Conservation (phyloP, 2,113 vertebrate species). For the Callocephalon fimbriatum region DNA sequence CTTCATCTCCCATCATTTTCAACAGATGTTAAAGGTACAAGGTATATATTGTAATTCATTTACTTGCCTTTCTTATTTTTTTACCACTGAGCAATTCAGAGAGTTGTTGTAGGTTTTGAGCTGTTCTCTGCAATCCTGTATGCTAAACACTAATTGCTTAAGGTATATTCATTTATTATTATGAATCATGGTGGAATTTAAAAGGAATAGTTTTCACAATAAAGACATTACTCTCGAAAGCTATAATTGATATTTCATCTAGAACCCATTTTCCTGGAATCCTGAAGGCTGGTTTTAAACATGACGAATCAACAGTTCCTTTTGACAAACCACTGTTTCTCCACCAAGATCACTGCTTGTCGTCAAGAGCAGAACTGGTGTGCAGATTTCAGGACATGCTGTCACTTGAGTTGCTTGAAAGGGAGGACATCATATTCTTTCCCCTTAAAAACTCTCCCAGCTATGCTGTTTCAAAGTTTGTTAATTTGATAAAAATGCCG, state of each 20-base stretch:
- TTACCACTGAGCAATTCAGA: neutral
- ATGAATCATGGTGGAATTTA: neutral
- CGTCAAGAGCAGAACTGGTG: neutral
- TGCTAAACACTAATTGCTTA: neutral
- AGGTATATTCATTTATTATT: neutral
- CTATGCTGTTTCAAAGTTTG: neutral
- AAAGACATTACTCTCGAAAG: neutral
- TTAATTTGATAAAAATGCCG: neutral
- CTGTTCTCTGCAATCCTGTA: neutral
- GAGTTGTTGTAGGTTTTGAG: neutral
- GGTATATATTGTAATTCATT: neutral
- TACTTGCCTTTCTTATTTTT: neutral
- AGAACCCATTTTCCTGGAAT: constrained; percentile 8
- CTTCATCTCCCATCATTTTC: neutral
- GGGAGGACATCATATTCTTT: neutral
- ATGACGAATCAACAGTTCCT: neutral
- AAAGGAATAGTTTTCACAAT: neutral
- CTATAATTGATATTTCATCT: neutral
- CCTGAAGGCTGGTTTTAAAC: neutral
- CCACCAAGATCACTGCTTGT: neutral
- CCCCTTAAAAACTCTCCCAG: neutral
- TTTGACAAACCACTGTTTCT: neutral
- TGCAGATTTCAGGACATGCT: neutral
- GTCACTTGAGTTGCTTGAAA: neutral
- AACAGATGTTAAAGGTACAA: neutral